Evolutionary conservation across 1,140 invertebrate species (phyloP).

Genomic region (Bombus affinis): DNA sequence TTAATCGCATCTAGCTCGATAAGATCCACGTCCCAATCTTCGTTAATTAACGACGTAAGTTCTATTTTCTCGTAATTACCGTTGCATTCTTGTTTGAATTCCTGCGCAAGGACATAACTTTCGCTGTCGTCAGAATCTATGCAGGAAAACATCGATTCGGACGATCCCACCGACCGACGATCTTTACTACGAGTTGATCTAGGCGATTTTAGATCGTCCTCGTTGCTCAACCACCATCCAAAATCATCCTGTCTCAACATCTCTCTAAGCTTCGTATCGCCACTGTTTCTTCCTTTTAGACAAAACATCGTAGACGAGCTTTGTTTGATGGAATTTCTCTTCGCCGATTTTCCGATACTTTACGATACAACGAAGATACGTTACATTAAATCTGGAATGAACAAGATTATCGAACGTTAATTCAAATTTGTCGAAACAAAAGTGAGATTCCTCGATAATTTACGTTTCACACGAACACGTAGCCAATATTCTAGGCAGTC

Average conservation of each 20-base stretch:
- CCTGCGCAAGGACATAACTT: slow-evolving; percentile 47
- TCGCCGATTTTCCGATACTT: neutral
- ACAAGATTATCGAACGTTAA: neutral
- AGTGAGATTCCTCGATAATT: neutral
- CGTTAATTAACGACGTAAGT: slow-evolving; percentile 39
- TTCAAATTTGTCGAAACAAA: neutral
- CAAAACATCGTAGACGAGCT: slow-evolving; percentile 63
- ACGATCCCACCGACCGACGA: slow-evolving; percentile 54
- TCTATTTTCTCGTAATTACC: slow-evolving; percentile 60
- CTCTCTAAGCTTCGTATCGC: slow-evolving; percentile 4
- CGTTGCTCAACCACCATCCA: slow-evolving; percentile 75
- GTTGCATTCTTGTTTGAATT: slow-evolving; percentile 52
- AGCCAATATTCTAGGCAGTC: too few species aligned
- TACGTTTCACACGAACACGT: too few species aligned
- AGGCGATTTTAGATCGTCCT: slow-evolving; percentile 24
- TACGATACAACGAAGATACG: too few species aligned
- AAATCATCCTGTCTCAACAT: slow-evolving; percentile 68
- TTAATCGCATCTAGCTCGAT: slow-evolving; percentile 63
- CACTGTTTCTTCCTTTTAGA: slow-evolving; percentile 56
- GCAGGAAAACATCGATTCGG: slow-evolving; percentile 67
- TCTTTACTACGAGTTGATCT: slow-evolving; percentile 35
- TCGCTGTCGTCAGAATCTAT: slow-evolving; percentile 67
- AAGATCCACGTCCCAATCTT: slow-evolving; percentile 61
- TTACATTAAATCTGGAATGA: neutral
- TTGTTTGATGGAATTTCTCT: neutral